Base-by-base conservation (phyloP, 2,888 invertebrate genomes). In the Tridacna gigas region DNA sequence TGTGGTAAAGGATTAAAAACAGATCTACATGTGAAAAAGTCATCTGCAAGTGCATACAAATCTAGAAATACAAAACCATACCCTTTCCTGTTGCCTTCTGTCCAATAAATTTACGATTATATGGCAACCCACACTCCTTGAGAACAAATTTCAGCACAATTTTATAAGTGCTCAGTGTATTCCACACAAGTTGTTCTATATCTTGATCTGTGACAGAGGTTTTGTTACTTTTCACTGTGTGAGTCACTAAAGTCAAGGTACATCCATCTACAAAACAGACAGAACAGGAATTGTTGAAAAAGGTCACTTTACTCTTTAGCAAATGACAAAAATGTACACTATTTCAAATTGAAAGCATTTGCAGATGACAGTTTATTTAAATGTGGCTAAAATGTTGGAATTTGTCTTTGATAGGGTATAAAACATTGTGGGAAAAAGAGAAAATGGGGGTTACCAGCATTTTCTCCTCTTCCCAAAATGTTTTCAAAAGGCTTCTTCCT, bases 151-250 rank as follows among this genome's bases (percentile, higher is more conserved):
- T 80, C 1, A 85, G 71, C 0, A 82, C 60, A 28, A 79, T 28
- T n/a, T 74, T 77, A 65, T 78, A 83, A 60, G 83, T 82, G n/a
- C 73, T 74, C 22, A 78, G 56, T 5, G 85, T 79, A 63, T 79
- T 82, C 85, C 82, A 83, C 7, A 88, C 74, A 37, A 81, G 60
- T n/a, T 85, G 71, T 25, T 78, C 69, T 7, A 82, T 60, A 25
- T 45, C 65, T 15, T 45, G 11, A 0, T 69, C 47, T 7, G 69
- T 48, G n/a, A 63, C 65, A 25, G 74, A 56, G 22, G 77, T 65
- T 28, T 80, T 77, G 25, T 77, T 74, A 12, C 74, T 48, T 25
- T 78, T 79, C 15, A 83, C 65, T 45, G 82, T 77, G 25, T 83
- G 85, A 20, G 71, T 65, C 51, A 77, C 76, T n/a, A 88, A 69